A percentile compares a stretch with the other conserved stretches of the same genome.
These are phyloP conservation scores for Sphaerodactylus townsendi DNA, from an alignment of 2,113 vertebrate genomes.

Conservation along the genomic window DNA sequence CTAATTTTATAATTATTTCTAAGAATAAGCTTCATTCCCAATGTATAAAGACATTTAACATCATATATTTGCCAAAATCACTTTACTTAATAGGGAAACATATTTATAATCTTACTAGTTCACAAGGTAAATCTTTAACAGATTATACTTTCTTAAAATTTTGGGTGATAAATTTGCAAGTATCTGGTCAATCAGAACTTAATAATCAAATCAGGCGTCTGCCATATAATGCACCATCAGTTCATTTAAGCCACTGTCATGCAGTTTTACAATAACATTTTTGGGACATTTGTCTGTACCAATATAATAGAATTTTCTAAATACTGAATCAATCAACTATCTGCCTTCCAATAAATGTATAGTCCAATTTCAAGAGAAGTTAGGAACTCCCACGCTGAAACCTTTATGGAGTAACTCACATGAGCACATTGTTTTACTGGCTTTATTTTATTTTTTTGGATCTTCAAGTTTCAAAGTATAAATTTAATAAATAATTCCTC, in stretches of 20 bases:
- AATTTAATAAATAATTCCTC: not conserved
- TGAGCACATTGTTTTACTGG: too few species aligned
- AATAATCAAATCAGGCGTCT: not conserved
- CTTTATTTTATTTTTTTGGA: not conserved
- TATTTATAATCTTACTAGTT: too few species aligned
- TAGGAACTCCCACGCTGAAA: not conserved
- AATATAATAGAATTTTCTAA: not conserved
- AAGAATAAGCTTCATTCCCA: too few species aligned
- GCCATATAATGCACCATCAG: not conserved
- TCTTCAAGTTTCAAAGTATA: not conserved
- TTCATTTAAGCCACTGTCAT: not conserved
- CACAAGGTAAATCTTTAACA: too few species aligned
- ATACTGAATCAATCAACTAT: not conserved
- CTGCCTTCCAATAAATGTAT: not conserved
- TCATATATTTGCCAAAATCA: too few species aligned
- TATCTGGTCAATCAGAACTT: not conserved
- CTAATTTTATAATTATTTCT: too few species aligned
- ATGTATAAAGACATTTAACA: too few species aligned
- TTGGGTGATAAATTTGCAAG: not conserved
- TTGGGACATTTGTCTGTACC: not conserved
- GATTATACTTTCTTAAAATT: not conserved
- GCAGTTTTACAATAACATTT: not conserved
- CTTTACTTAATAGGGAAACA: too few species aligned
- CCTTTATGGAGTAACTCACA: too few species aligned
- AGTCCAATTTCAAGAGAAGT: not conserved